These are phyloP conservation scores for Busseola fusca DNA, from an alignment of 2,888 invertebrate genomes.

Conservation along the genomic window DNA sequence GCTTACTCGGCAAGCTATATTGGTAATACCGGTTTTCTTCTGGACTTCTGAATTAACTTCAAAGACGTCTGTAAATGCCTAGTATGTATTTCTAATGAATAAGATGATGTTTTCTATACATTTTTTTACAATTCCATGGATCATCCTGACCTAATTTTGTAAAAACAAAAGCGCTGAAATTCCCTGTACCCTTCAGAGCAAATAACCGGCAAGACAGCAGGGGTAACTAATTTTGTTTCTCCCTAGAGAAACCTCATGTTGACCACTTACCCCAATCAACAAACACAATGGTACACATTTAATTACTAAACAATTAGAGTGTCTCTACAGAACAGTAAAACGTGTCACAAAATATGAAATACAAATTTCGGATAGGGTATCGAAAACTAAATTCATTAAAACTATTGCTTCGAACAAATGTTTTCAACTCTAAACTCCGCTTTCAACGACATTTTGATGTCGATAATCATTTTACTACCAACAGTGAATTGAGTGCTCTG, in stretches of 20 bases:
- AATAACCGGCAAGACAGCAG: constrained; percentile 18
- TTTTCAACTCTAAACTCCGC: constrained; percentile 46
- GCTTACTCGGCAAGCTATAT: background rate
- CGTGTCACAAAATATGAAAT: constrained; percentile 41
- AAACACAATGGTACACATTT: constrained; percentile 38
- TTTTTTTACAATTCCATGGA: background rate
- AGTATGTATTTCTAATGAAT: background rate
- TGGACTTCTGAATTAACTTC: background rate
- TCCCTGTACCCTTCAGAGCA: background rate
- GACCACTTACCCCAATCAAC: constrained; percentile 27
- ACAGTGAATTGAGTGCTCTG: background rate
- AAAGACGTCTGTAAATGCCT: background rate
- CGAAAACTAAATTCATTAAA: constrained; percentile 67
- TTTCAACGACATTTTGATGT: constrained; percentile 38
- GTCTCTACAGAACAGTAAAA: constrained; percentile 26
- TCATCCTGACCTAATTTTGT: background rate
- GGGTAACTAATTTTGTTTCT: constrained; percentile 32
- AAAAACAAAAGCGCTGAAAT: background rate
- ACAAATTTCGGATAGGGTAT: constrained; percentile 34
- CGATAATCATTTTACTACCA: constrained; percentile 35
- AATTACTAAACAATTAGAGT: constrained; percentile 41
- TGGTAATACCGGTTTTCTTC: background rate
- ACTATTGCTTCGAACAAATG: constrained; percentile 60
- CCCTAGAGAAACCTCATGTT: constrained; percentile 36
- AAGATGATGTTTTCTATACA: background rate